Evolutionary conservation across 2,113 vertebrate species (phyloP).

Genomic region (Ciconia maguari): DNA sequence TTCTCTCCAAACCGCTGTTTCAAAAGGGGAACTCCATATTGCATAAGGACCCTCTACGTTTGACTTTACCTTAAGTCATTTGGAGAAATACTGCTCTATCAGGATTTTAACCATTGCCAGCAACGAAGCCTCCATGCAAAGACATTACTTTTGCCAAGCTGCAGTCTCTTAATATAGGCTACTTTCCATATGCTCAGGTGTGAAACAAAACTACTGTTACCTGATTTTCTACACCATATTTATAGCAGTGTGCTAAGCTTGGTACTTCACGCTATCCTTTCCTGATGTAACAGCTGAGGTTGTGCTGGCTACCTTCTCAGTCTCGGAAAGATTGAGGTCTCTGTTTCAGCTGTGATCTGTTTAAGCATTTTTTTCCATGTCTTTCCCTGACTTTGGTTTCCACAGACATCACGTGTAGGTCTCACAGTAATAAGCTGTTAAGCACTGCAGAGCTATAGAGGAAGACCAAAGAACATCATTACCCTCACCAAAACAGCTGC

Average conservation of each 20-base stretch:
- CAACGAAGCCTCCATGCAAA: neutral
- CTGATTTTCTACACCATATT: neutral
- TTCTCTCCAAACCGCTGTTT: neutral
- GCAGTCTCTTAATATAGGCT: neutral
- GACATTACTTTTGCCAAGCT: neutral
- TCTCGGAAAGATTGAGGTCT: neutral
- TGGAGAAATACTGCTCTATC: neutral
- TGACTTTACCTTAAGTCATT: neutral
- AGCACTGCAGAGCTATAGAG: neutral
- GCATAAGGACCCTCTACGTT: neutral
- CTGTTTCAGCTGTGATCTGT: neutral
- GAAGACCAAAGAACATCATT: neutral
- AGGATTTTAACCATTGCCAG: neutral
- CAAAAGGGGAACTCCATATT: conserved; percentile 12
- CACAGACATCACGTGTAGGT: neutral
- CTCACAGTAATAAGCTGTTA: neutral
- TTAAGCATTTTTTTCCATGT: neutral
- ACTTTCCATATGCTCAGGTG: neutral
- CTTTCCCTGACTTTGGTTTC: neutral
- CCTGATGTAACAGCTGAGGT: neutral
- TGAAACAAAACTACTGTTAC: neutral
- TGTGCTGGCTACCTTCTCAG: neutral
- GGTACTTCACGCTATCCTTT: neutral
- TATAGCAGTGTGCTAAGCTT: neutral
- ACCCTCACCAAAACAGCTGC: neutral